phyloP scores from a whole-genome alignment of 2,888 invertebrate genomes.

The Andrena flavipes region DNA sequence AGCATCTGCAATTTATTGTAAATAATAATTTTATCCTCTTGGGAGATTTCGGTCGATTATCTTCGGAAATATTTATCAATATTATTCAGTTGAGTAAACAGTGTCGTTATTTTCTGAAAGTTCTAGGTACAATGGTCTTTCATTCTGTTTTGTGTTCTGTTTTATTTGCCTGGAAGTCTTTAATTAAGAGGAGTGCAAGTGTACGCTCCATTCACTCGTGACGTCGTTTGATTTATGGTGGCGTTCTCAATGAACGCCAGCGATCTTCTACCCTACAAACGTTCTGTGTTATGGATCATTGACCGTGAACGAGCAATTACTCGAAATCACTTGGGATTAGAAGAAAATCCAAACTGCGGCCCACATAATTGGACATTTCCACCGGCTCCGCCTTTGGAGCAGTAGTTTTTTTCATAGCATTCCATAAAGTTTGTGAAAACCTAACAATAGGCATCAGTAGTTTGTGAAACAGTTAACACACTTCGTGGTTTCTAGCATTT shows the following conservation, averaged over 20 bases:
- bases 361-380: constrained; percentile 24
- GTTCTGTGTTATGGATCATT: constrained; percentile 4
- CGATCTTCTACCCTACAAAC: background rate
- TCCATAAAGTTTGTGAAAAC: background rate
- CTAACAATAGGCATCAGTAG: background rate
- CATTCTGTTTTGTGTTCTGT: too few relatives aligned
- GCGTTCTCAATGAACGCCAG: constrained; percentile 29
- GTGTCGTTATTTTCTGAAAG: too few relatives aligned
- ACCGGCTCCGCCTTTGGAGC: background rate
- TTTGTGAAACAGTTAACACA: background rate
- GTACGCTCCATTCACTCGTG: constrained; percentile 19
- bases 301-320: constrained; percentile 38
- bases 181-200: background rate
- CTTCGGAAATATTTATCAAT: too few relatives aligned
- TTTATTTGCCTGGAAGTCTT: too few relatives aligned
- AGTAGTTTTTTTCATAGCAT: background rate
- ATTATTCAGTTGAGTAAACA: too few relatives aligned
- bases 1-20: too few relatives aligned
- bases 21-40: too few relatives aligned
- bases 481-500: background rate
- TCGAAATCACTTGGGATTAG: constrained; percentile 21
- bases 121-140: too few relatives aligned
- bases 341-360: background rate
- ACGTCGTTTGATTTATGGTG: constrained; percentile 29
- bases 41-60: too few relatives aligned